Conservation (phyloP, 2,113 vertebrate species). For the Saccopteryx leptura region DNA sequence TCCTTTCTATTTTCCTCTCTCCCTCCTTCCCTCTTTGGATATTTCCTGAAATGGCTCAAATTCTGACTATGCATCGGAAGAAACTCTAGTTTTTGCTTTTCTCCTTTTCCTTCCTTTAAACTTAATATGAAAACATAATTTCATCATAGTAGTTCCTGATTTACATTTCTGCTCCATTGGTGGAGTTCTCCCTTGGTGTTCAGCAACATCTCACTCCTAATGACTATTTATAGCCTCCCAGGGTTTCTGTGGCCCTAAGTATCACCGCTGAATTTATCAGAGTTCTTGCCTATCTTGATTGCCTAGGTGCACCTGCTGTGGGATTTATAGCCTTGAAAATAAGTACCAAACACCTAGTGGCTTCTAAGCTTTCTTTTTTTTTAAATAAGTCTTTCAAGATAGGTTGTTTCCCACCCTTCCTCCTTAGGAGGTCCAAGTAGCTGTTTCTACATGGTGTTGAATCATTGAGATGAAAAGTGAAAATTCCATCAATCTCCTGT, state of each 20-base stretch:
- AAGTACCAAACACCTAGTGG: slow-evolving; percentile 84
- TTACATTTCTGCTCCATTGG: slow-evolving; percentile 82
- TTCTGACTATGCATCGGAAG: slow-evolving; percentile 31
- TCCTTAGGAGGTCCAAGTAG: slow-evolving; percentile 80
- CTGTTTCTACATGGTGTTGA: slow-evolving; percentile 81
- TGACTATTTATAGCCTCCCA: slow-evolving; percentile 83
- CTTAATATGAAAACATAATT: slow-evolving; percentile 76
- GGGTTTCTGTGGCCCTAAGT: slow-evolving; percentile 83
- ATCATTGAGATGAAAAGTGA: slow-evolving; percentile 82
- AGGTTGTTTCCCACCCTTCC: slow-evolving; percentile 74
- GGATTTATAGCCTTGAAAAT: slow-evolving; percentile 86
- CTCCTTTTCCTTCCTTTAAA: slow-evolving; percentile 55
- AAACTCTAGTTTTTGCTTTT: slow-evolving; percentile 51
- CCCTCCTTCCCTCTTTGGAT: neutral
- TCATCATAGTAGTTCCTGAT: slow-evolving; percentile 65
- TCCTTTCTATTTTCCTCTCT: too few species aligned
- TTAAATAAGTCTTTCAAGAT: slow-evolving; percentile 75
- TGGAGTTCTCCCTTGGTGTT: slow-evolving; percentile 72
- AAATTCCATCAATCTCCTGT: slow-evolving; percentile 82
- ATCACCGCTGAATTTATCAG: slow-evolving; percentile 78
- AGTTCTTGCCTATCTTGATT: slow-evolving; percentile 82
- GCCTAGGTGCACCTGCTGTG: slow-evolving; percentile 82
- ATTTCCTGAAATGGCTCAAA: slow-evolving; percentile 66
- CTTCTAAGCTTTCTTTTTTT: slow-evolving; percentile 79
- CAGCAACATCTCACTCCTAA: slow-evolving; percentile 77